Conservation (phyloP, 2,797 vertebrate species). For the Oryzias sinensis region DNA sequence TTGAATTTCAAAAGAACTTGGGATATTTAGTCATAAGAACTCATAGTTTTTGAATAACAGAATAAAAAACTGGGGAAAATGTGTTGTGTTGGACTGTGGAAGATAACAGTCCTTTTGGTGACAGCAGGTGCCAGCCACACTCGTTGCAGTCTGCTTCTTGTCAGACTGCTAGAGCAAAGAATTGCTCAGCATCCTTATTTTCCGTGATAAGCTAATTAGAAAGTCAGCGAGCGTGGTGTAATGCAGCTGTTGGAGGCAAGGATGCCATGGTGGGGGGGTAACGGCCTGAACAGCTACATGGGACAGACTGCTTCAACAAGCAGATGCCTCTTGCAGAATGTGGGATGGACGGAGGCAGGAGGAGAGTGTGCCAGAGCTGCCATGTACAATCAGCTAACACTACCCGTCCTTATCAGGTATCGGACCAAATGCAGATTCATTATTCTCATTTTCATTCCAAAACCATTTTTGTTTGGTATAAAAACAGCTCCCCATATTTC, state of each 20-base stretch:
- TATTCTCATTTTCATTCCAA: too few species aligned
- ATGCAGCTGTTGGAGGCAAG: slow-evolving; percentile 70
- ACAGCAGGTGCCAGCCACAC: slow-evolving; percentile 52
- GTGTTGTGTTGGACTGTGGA: slow-evolving; percentile 50
- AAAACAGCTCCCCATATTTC: too few species aligned
- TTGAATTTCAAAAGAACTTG: too few species aligned
- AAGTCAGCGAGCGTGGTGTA: slow-evolving; percentile 72
- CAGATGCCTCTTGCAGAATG: slow-evolving; percentile 56
- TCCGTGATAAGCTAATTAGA: slow-evolving; percentile 74
- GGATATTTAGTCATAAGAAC: too few species aligned
- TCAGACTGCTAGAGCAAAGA: slow-evolving; percentile 79
- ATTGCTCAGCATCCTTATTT: slow-evolving; percentile 75
- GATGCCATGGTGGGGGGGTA: slow-evolving; percentile 40
- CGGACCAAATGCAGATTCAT: neutral
- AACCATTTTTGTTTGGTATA: too few species aligned
- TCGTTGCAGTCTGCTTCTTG: slow-evolving; percentile 65
- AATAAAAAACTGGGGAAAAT: slow-evolving; percentile 31
- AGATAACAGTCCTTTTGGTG: slow-evolving; percentile 62
- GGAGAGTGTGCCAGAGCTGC: slow-evolving; percentile 9
- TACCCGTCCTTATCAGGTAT: slow-evolving; percentile 4
- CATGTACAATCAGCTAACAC: slow-evolving; percentile 1
- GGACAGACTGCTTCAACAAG: slow-evolving; percentile 55
- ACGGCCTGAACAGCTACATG: slow-evolving; percentile 52
- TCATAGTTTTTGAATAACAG: slow-evolving; percentile 27
- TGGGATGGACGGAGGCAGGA: slow-evolving; percentile 17